Base-by-base conservation (phyloP, 2,888 invertebrate genomes). In the Synanthedon myopaeformis region DNA sequence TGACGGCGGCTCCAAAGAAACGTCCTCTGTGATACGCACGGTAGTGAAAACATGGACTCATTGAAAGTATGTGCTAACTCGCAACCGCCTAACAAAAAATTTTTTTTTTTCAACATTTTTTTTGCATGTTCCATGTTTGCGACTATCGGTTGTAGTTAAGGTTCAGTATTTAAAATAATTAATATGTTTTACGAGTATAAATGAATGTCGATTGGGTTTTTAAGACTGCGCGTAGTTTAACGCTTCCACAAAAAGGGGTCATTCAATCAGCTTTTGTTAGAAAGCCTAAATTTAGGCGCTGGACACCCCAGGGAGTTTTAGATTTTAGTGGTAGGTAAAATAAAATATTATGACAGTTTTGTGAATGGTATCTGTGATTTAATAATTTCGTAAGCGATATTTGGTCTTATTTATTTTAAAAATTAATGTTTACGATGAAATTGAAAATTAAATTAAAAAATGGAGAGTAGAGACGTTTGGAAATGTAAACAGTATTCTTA, bases 161-260 rank as follows among this genome's bases (percentile, higher is more conserved):
- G n/a, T 45, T n/a, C 11, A 28, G 51, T 45, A 14, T 51, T 51
- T 56, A 72, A 73, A 71, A 72, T 71, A 23, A 70, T 71, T 76
- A 76, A 75, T 75, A 80, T 79, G 74, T 74, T 66, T 64, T 2
- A 3, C 3, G 3, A 3, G 0, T 23, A 23, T 64, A 70, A 69
- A 69, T 70, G 74, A 71, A 68, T 69, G 69, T 17, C 10, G 10
- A 60, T 75, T 79, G 79, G 64, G 69, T 76, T 73, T 23, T 74
- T 70, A 83, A 86, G 85, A 85, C 85, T 86, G 85, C 75, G 76
- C 74, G 76, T 80, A 82, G 74, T 73, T 74, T 82, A 81, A 76
- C 61, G 51, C 52, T 53, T 60, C 60, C 59, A 23, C 4, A 23
- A 23, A 23, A 23, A 23, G 52, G 4, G 56, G 12, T 50, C 41